A percentile compares a stretch with the other conserved stretches of the same genome.
phyloP scores from a whole-genome alignment of 2,888 invertebrate species.

The Caenorhabditis angaria region DNA sequence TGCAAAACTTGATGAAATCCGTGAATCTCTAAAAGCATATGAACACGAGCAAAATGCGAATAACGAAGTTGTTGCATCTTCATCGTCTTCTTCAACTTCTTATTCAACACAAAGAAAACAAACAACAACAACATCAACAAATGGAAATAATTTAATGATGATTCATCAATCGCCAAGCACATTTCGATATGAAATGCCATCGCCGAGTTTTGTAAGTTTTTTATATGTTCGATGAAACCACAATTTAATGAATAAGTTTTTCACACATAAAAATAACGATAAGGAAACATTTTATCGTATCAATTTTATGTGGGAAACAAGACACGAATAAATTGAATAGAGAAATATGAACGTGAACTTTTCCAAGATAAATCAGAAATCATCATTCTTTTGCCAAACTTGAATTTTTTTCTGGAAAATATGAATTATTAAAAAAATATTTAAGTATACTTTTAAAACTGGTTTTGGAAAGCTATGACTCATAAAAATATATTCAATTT shows the following conservation, averaged over 20 bases:
- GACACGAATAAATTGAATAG: too few relatives aligned
- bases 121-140: conserved; percentile 8
- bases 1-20: conserved; percentile 67
- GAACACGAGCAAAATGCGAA: conserved; percentile 41
- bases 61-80: background rate
- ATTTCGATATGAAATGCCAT: conserved; percentile 1
- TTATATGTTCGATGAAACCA: background rate
- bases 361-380: too few relatives aligned
- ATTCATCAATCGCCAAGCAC: conserved; percentile 4
- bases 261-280: background rate
- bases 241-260: background rate
- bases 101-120: background rate
- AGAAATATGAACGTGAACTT: too few relatives aligned
- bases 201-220: conserved; percentile 9
- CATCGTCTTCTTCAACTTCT: background rate
- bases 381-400: too few relatives aligned
- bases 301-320: too few relatives aligned
- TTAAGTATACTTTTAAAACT: background rate
- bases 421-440: too few relatives aligned
- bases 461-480: too few relatives aligned
- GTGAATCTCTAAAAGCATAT: conserved; percentile 63
- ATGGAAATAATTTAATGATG: background rate
- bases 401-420: too few relatives aligned
- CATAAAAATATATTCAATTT: conserved; percentile 2
- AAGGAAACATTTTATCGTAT: background rate